Conservation (phyloP, 35 echinoderm and acorn worm genomes). For the Stichopus chloronotus region DNA sequence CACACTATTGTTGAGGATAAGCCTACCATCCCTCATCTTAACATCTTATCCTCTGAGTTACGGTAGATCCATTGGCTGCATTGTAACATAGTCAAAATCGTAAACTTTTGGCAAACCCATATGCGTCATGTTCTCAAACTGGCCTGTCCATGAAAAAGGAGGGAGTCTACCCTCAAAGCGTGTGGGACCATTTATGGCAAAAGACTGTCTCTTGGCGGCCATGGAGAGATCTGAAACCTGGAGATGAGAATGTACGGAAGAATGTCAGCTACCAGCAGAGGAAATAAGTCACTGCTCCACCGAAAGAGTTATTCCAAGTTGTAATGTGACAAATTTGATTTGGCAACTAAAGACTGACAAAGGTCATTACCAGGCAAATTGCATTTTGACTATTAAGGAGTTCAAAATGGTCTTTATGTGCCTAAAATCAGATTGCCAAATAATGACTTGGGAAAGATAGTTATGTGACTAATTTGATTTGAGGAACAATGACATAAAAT, state of each 20-base stretch:
- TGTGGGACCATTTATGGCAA: conserved; percentile 85
- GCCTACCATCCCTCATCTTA: too few relatives aligned
- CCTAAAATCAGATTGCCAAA: too few relatives aligned
- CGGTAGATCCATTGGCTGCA: conserved; percentile 70
- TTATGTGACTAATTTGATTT: too few relatives aligned
- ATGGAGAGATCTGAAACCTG: conserved; percentile 83
- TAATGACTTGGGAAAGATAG: too few relatives aligned
- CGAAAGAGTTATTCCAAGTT: not conserved
- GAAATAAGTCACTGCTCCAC: not conserved
- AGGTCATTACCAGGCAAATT: too few relatives aligned
- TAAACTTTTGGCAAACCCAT: conserved; percentile 76
- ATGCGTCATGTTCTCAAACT: conserved; percentile 63
- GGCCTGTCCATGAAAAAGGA: conserved; percentile 69
- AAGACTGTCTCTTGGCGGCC: conserved; percentile 51
- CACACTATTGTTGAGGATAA: too few relatives aligned
- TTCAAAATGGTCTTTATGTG: too few relatives aligned
- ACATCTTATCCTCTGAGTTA: not conserved
- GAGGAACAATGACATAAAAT: too few relatives aligned
- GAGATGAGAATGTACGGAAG: not conserved
- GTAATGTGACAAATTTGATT: too few relatives aligned
- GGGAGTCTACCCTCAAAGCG: conserved; percentile 60
- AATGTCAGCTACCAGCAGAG: not conserved
- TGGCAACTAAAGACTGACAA: too few relatives aligned
- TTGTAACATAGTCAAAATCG: conserved; percentile 77
- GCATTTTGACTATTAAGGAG: too few relatives aligned